Percentiles rank a stretch among this genome's conserved stretches.
Evolutionary conservation across 2,797 vertebrate genomes (phyloP).

Genomic region (Phalanger gymnotis): DNA sequence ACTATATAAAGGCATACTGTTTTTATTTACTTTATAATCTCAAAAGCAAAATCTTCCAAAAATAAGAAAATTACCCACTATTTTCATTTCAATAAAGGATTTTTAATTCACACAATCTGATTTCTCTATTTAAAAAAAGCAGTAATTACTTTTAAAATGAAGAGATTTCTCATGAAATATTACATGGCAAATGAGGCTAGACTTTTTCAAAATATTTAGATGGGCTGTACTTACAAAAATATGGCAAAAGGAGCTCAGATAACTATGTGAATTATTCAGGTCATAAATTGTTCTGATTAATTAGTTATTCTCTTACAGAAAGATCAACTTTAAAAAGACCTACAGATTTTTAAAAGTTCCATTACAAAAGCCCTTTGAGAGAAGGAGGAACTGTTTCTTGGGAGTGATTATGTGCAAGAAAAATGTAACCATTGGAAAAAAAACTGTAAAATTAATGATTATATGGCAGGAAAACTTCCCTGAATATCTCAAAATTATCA

Average conservation of each 20-base stretch:
- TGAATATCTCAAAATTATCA: neutral
- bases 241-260: neutral
- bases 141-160: constrained; percentile 33
- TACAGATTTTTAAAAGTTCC: neutral
- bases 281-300: neutral
- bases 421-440: neutral
- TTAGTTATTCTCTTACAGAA: constrained; percentile 24
- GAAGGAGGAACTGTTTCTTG: neutral
- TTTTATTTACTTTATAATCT: constrained; percentile 35
- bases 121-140: neutral
- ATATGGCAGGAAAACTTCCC: fast-evolving
- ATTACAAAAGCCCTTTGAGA: neutral
- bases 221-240: neutral
- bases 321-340: neutral
- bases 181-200: neutral
- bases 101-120: neutral
- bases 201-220: constrained; percentile 21
- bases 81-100: constrained; percentile 15
- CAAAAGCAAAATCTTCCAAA: constrained; percentile 23
- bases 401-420: neutral
- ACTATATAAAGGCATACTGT: constrained; percentile 1
- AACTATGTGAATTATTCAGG: neutral
- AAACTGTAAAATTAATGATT: neutral
- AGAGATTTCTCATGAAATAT: constrained; percentile 8
- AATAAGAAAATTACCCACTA: constrained; percentile 60